phyloP scores from a whole-genome alignment of 2,113 vertebrate species.

The Mus pahari region DNA sequence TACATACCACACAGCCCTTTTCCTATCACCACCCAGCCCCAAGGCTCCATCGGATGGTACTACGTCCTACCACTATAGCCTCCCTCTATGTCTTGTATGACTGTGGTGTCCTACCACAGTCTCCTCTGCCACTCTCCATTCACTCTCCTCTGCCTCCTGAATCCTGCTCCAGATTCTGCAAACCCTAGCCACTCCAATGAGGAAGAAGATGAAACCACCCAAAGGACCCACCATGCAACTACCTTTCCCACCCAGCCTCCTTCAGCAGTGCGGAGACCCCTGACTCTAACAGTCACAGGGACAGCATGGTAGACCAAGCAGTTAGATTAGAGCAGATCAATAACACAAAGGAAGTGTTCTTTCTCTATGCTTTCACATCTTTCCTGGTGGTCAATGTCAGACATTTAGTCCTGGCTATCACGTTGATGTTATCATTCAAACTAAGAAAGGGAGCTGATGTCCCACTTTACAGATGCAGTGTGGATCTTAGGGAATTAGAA shows the following conservation, averaged over 20 bases:
- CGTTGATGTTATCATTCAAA: background rate
- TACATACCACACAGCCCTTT: background rate
- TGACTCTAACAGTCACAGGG: too few relatives aligned
- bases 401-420: background rate
- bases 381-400: background rate
- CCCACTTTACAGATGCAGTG: slow-evolving; percentile 14
- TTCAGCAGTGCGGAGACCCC: background rate
- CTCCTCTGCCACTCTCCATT: too few relatives aligned
- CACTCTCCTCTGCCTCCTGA: background rate
- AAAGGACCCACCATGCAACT: background rate
- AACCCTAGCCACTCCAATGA: background rate
- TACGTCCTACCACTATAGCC: background rate
- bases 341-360: background rate
- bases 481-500: background rate
- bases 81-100: background rate
- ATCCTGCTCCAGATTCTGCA: background rate
- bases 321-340: background rate
- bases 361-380: background rate
- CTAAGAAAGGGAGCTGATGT: background rate
- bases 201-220: background rate
- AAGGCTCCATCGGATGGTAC: background rate
- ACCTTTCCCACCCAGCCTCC: background rate
- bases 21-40: too few relatives aligned
- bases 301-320: background rate
- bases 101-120: background rate